Evolutionary conservation across 2,113 vertebrate genomes (phyloP).

Genomic region (Clarias macrocephalus): DNA sequence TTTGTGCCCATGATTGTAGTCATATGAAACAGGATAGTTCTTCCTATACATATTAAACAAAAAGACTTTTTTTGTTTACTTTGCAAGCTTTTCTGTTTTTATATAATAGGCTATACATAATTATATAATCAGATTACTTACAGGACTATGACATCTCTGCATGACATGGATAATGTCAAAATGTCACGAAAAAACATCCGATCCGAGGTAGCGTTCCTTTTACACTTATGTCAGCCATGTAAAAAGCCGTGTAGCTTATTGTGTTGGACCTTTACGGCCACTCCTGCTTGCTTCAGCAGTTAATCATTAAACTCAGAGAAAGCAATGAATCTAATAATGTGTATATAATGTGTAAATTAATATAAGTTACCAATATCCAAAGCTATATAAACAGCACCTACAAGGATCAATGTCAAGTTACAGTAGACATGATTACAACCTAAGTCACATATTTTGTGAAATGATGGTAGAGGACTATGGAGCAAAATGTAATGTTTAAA

Average conservation of each 20-base stretch:
- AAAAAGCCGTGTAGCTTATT: background rate
- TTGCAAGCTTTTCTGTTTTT: background rate
- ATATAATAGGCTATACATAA: background rate
- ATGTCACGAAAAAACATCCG: background rate
- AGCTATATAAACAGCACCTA: no score
- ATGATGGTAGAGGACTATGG: background rate
- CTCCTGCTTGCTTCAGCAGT: slow-evolving; percentile 61
- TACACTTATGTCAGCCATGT: background rate
- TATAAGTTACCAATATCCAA: slow-evolving; percentile 4
- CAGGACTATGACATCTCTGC: slow-evolving; percentile 30
- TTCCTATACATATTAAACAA: background rate
- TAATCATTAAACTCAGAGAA: slow-evolving; percentile 71
- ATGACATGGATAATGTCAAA: background rate
- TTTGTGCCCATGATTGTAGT: slow-evolving; percentile 59
- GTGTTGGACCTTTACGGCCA: slow-evolving; percentile 40
- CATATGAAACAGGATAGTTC: background rate
- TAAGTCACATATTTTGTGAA: background rate
- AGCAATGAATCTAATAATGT: slow-evolving; percentile 48
- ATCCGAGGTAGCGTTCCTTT: background rate
- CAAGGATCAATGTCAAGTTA: background rate
- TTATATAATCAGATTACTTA: slow-evolving; percentile 26
- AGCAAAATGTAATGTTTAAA: background rate
- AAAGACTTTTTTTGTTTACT: background rate
- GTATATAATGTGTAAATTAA: slow-evolving; percentile 21
- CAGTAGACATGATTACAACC: background rate